A percentile compares a stretch with the other conserved stretches of the same genome.
Conservation (phyloP, 1,140 invertebrate species). For the Drosophila gunungcola region DNA sequence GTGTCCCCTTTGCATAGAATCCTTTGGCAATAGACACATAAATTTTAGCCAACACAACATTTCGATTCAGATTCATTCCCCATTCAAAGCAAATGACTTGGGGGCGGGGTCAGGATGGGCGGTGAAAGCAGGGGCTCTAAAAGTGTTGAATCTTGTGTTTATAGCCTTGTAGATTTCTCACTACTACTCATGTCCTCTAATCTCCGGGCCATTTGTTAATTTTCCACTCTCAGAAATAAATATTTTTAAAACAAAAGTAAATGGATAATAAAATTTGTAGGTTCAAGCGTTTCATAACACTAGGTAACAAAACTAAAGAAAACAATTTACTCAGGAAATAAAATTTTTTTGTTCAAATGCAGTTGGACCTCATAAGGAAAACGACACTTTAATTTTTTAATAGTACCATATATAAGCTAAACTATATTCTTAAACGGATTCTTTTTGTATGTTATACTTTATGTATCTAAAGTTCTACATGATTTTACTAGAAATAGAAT, state of each 20-base stretch:
- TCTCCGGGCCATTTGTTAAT: conserved; percentile 47
- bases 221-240: conserved; percentile 25
- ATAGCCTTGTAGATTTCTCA: conserved; percentile 34
- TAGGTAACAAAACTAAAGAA: no score
- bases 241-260: not conserved
- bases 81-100: conserved; percentile 52
- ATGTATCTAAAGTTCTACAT: no score
- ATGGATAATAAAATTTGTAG: not conserved
- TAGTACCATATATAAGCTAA: no score
- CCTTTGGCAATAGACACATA: conserved; percentile 63
- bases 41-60: conserved; percentile 56
- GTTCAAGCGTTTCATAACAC: no score
- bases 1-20: conserved; percentile 51
- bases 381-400: no score
- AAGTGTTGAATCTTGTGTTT: conserved; percentile 48
- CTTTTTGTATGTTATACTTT: no score
- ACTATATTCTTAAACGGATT: no score
- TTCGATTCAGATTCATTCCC: conserved; percentile 59
- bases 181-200: conserved; percentile 25
- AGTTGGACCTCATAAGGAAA: no score
- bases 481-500: no score
- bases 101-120: conserved; percentile 14
- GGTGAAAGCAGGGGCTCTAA: conserved; percentile 7
- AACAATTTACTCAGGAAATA: no score
- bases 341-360: no score